These are phyloP conservation scores for Chrysochloris asiatica DNA, from an alignment of 2,113 vertebrate species.

Conservation along the genomic window DNA sequence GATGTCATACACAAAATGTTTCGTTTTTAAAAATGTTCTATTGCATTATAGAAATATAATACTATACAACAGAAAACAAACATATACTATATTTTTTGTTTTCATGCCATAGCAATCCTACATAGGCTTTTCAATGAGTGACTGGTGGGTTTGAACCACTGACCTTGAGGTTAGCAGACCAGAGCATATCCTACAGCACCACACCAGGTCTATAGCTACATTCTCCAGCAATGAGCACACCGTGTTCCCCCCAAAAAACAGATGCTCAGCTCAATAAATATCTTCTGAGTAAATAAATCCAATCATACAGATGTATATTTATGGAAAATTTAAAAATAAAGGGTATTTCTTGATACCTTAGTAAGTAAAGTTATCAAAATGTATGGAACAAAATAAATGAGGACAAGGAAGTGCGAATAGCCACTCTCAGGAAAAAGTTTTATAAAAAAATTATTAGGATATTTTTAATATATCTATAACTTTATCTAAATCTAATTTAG, in stretches of 20 bases:
- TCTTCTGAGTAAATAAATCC: not conserved
- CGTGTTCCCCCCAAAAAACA: not conserved
- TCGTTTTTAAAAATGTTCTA: not conserved
- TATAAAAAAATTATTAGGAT: not conserved
- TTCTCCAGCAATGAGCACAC: not conserved
- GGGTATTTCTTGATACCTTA: not conserved
- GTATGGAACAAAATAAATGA: conserved; percentile 11
- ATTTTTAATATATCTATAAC: not conserved
- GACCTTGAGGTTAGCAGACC: too few relatives aligned
- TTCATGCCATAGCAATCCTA: too few relatives aligned
- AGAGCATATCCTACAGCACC: too few relatives aligned
- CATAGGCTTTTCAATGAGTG: too few relatives aligned
- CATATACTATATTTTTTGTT: not conserved
- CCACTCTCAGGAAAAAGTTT: not conserved
- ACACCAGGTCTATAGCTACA: too few relatives aligned
- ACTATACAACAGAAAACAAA: not conserved
- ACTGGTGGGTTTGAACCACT: too few relatives aligned
- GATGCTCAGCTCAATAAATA: not conserved
- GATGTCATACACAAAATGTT: not conserved
- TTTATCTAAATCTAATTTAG: too few relatives aligned
- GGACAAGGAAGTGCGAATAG: conserved; percentile 21
- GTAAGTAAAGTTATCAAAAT: conserved; percentile 6
- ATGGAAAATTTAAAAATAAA: not conserved
- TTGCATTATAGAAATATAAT: not conserved
- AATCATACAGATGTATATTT: not conserved